Evolutionary conservation across 2,888 invertebrate species (phyloP).

Genomic region (Chromoteleia sp.): DNA sequence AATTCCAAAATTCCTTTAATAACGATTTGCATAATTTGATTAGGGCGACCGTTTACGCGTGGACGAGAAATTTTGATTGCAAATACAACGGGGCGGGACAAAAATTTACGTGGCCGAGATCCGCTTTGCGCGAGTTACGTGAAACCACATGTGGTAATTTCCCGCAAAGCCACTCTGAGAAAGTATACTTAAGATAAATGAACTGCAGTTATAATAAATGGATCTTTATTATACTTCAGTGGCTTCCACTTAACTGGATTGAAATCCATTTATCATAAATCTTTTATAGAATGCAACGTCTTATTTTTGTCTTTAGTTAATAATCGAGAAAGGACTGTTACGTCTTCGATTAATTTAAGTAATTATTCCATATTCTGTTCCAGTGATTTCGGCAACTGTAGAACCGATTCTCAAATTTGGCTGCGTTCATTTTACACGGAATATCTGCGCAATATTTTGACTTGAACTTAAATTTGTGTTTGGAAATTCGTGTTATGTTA

Average conservation of each 20-base stretch:
- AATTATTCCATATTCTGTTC: conserved; percentile 17
- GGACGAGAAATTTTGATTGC: neutral
- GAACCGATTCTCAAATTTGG: conserved; percentile 20
- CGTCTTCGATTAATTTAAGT: conserved; percentile 22
- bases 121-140: conserved; percentile 24
- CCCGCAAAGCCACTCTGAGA: conserved; percentile 47
- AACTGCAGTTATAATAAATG: conserved; percentile 59
- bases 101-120: conserved; percentile 7
- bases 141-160: conserved; percentile 52
- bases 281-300: conserved; percentile 43
- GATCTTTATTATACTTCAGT: conserved; percentile 55
- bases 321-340: conserved; percentile 3
- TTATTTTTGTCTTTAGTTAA: conserved; percentile 39
- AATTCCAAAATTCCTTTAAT: conserved; percentile 28
- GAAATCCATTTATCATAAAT: conserved; percentile 61
- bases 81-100: conserved; percentile 6
- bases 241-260: conserved; percentile 52
- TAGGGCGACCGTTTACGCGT: neutral
- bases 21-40: conserved; percentile 47
- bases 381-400: conserved; percentile 5
- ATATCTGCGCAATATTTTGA: conserved; percentile 3
- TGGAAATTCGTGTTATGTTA: conserved; percentile 14
- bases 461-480: neutral
- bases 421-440: neutral
- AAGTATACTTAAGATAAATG: conserved; percentile 57